Evolutionary conservation across 2,797 vertebrate species (phyloP), one percentile per base, ranked within the genome.

Genomic region (Cuniculus paca): DNA sequence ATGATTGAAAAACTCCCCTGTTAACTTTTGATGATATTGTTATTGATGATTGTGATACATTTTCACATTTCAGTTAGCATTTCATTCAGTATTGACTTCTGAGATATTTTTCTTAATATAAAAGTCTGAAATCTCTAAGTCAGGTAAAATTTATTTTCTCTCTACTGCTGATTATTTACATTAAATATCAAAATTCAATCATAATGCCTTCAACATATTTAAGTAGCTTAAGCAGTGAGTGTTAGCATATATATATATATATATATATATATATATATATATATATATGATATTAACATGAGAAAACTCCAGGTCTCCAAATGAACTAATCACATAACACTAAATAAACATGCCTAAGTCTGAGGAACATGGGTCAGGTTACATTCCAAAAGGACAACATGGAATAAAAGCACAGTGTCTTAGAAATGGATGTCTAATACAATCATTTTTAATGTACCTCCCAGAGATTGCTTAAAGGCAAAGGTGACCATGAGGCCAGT

Each of bases 381-480:
- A 98, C 98, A 98, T 98, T 98, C 97, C 98, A 97, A 94, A 96
- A 95, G 98, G 98, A 98, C 98, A 98, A 98, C 91, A 78, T 63
- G 96, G 97, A 98, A 98, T 98, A 98, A 98, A 98, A 98, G 98
- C 98, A 98, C 96, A 95, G 97, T 97, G 98, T 93, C 97, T 98
- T 97, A 98, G 98, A 97, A 98, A 98, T 97, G 98, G 92, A 95
- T 98, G 98, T 98, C 97, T 98, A 98, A 98, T 97, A 98, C 95
- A 98, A 98, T 98, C 90, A 97, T 98, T 98, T 98, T 98, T 98
- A 98, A 98, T 98, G 98, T 98, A 98, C 98, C 98, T 98, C 98
- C 98, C 98, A 98, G 98, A 98, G 98, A 98, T 96, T 97, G 98
- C 98, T 98, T 97, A 97, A 98, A 99, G 98, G 98, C 98, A 98